These are phyloP conservation scores for Drosophila conformis DNA, from an alignment of 2,888 invertebrate species.

Conservation along the genomic window DNA sequence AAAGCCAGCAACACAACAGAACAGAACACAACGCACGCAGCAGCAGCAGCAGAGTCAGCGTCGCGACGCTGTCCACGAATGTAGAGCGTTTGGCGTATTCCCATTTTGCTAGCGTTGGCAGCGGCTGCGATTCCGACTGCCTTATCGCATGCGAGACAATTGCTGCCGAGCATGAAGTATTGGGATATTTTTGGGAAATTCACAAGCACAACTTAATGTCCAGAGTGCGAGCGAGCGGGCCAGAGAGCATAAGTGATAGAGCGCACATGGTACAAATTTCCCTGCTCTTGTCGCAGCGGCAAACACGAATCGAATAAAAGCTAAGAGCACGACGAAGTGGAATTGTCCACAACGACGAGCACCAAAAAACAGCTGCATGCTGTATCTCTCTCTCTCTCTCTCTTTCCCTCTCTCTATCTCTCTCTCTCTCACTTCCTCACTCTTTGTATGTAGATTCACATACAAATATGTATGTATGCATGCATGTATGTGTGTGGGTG, in stretches of 20 bases:
- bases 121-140: slow-evolving; percentile 13
- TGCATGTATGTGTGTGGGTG: slow-evolving; percentile 1
- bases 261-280: slow-evolving; percentile 36
- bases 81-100: slow-evolving; percentile 48
- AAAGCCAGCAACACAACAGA: slow-evolving; percentile 33
- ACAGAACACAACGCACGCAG: slow-evolving; percentile 1
- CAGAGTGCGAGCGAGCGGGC: slow-evolving; percentile 3
- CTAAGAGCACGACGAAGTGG: slow-evolving; percentile 14
- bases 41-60: slow-evolving; percentile 23
- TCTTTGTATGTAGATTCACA: not conserved
- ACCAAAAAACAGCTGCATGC: slow-evolving; percentile 50
- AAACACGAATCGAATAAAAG: slow-evolving; percentile 31
- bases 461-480: not conserved
- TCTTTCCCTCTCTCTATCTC: not conserved
- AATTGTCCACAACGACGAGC: slow-evolving; percentile 16
- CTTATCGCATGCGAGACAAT: slow-evolving; percentile 68
- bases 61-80: slow-evolving; percentile 55
- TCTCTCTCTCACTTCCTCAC: not conserved
- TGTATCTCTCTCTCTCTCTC: not conserved
- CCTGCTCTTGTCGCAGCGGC: slow-evolving; percentile 54
- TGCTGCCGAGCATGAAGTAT: not conserved
- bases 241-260: slow-evolving; percentile 9
- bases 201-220: slow-evolving; percentile 48
- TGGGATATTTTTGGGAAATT: slow-evolving; percentile 56
- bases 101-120: slow-evolving; percentile 18